These are phyloP conservation scores for Micromys minutus DNA, from an alignment of 2,113 vertebrate genomes.

Conservation along the genomic window DNA sequence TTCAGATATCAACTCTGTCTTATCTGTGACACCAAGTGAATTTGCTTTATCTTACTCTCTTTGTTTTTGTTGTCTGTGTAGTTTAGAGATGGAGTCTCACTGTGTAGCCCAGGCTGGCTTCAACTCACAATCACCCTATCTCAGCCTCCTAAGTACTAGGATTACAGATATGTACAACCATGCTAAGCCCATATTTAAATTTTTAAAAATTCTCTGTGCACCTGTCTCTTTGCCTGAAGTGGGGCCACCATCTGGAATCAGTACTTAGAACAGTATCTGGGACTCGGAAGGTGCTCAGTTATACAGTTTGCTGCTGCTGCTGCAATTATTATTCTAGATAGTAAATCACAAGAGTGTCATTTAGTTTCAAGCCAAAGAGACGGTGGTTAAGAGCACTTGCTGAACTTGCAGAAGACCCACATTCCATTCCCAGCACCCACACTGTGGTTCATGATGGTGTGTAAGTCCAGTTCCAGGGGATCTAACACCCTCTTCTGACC, in stretches of 20 bases:
- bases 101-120: not conserved
- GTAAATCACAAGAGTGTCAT: not conserved
- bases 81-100: not conserved
- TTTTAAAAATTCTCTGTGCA: not conserved
- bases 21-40: not conserved
- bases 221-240: not conserved
- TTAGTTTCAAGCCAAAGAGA: not conserved
- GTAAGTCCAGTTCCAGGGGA: not conserved
- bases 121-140: not conserved
- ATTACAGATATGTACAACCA: not conserved
- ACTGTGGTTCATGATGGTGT: not conserved
- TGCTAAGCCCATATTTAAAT: not conserved
- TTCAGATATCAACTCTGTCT: constrained; percentile 18
- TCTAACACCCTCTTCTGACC: not conserved
- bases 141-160: not conserved
- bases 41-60: not conserved
- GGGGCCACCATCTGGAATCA: not conserved
- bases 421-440: not conserved
- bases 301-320: not conserved
- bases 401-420: not conserved
- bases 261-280: not conserved
- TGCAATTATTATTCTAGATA: not conserved
- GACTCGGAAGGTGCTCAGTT: not conserved
- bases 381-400: not conserved
- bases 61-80: not conserved